Evolutionary conservation across 2,888 invertebrate genomes (phyloP).

Genomic region (Hemithea aestivaria): DNA sequence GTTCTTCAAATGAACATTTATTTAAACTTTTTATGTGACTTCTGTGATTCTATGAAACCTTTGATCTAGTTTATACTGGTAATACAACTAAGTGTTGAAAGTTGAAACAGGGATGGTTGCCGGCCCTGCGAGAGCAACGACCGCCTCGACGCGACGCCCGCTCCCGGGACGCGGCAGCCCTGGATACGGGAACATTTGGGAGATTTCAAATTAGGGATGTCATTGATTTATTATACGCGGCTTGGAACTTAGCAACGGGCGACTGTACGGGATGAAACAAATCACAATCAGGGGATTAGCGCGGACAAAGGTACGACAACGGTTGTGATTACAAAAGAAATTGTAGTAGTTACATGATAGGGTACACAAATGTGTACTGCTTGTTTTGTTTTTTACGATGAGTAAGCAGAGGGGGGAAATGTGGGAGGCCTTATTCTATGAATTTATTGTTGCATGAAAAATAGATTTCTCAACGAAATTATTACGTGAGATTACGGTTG

Average conservation of each 20-base stretch:
- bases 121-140: constrained; percentile 43
- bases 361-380: too few relatives aligned
- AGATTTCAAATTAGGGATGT: constrained; percentile 47
- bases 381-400: too few relatives aligned
- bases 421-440: too few relatives aligned
- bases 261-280: constrained; percentile 25
- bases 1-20: too few relatives aligned
- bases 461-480: too few relatives aligned
- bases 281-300: constrained; percentile 23
- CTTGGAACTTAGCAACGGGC: constrained; percentile 25
- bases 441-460: too few relatives aligned
- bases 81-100: constrained; percentile 22
- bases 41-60: too few relatives aligned
- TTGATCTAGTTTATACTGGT: constrained; percentile 1
- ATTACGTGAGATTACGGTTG: too few relatives aligned
- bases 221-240: constrained; percentile 42
- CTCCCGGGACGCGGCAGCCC: constrained; percentile 15
- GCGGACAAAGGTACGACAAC: constrained; percentile 1
- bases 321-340: too few relatives aligned
- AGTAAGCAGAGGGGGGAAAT: too few relatives aligned
- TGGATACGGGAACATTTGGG: constrained; percentile 30
- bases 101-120: constrained; percentile 42
- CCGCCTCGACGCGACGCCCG: constrained; percentile 35
- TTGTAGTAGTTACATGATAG: too few relatives aligned
- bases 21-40: too few relatives aligned